phyloP scores from a whole-genome alignment of 2,888 invertebrate genomes.

The Dinocampus coccinellae region DNA sequence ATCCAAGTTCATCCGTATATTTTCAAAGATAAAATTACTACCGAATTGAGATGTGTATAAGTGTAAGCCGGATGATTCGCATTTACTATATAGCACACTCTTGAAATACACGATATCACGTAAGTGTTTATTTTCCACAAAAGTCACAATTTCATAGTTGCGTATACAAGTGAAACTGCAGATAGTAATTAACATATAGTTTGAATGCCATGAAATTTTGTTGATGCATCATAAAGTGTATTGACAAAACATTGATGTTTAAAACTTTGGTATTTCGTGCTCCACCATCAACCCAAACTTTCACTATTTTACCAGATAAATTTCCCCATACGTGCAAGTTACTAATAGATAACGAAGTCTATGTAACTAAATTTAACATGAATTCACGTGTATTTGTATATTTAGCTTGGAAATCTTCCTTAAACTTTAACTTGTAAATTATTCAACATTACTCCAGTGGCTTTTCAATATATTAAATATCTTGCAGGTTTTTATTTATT shows the following conservation, averaged over 20 bases:
- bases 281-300: not conserved
- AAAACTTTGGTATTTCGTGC: not conserved
- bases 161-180: not conserved
- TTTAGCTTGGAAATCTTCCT: slow-evolving; percentile 1
- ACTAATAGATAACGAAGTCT: too few species aligned
- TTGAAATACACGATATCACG: not conserved
- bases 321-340: not conserved
- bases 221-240: not conserved
- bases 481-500: not conserved
- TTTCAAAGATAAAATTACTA: slow-evolving; percentile 7
- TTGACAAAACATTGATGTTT: not conserved
- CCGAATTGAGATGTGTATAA: not conserved
- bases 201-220: too few species aligned
- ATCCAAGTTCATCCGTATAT: not conserved
- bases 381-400: not conserved
- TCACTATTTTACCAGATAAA: not conserved
- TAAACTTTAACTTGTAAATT: not conserved
- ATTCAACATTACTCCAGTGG: slow-evolving; percentile 3
- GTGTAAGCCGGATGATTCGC: not conserved
- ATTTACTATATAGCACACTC: not conserved
- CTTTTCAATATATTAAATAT: too few species aligned
- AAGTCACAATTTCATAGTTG: not conserved
- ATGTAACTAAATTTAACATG: too few species aligned
- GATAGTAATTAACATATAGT: not conserved
- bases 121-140: not conserved